phyloP scores from a whole-genome alignment of 1,140 invertebrate genomes.

The Notospermus geniculatus region DNA sequence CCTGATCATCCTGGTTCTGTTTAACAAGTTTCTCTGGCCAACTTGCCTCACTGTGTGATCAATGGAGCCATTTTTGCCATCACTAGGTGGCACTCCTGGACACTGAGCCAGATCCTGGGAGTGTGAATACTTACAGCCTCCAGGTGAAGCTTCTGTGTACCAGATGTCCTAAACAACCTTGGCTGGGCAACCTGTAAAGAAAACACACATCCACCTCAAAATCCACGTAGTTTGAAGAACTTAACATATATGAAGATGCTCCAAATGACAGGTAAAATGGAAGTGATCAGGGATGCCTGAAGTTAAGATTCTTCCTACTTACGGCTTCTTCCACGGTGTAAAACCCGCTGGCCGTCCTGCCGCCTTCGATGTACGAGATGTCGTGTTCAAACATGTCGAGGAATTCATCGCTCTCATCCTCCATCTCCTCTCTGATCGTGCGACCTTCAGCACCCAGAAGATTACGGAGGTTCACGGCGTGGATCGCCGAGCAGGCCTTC shows the following conservation, averaged over 20 bases:
- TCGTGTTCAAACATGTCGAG: constrained; percentile 86
- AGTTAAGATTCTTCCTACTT: constrained; percentile 15
- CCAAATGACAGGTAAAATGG: no score
- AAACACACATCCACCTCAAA: constrained; percentile 5
- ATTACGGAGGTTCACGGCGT: constrained; percentile 97
- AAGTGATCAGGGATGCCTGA: no score
- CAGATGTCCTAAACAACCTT: constrained; percentile 86
- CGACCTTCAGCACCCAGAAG: constrained; percentile 90
- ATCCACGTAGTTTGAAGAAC: no score
- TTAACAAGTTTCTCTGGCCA: no score
- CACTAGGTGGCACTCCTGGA: no score
- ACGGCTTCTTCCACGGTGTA: constrained; percentile 81
- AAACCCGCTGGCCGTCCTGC: constrained; percentile 93
- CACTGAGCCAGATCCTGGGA: no score
- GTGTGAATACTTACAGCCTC: constrained; percentile 78
- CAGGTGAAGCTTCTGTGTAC: constrained; percentile 79
- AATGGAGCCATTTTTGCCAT: no score
- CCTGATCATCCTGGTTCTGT: no score
- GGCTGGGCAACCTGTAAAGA: constrained; percentile 70
- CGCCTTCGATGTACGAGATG: constrained; percentile 96
- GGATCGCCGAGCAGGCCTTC: constrained; percentile 96
- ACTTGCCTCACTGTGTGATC: no score
- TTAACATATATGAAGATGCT: no score
- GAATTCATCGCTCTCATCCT: constrained; percentile 95
- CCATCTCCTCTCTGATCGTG: constrained; percentile 97